phyloP scores from a whole-genome alignment of 2,797 vertebrate species.

The Botia almorhae region DNA sequence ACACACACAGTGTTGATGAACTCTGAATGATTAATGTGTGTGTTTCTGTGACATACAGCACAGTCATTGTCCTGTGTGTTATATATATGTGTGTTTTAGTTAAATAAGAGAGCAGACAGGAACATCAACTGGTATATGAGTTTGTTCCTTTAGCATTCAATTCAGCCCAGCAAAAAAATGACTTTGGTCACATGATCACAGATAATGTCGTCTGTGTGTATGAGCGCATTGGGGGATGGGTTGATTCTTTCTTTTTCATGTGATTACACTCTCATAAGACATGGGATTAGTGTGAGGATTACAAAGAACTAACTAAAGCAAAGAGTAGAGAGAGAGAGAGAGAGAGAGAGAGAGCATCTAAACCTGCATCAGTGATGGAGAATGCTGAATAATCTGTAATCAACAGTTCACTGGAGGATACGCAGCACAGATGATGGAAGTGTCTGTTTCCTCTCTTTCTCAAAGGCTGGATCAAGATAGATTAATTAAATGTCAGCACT shows the following conservation, averaged over 20 bases:
- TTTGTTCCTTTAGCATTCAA: slow-evolving; percentile 4
- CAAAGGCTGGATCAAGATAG: slow-evolving; percentile 43
- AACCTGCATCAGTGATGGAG: not conserved
- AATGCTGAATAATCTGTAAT: not conserved
- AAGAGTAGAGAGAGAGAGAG: not conserved
- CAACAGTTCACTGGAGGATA: slow-evolving; percentile 21
- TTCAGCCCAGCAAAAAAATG: slow-evolving; percentile 4
- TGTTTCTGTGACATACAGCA: slow-evolving; percentile 4
- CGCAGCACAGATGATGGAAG: slow-evolving; percentile 28
- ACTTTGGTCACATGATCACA: not conserved
- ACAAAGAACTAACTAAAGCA: slow-evolving; percentile 18
- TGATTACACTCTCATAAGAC: slow-evolving; percentile 18
- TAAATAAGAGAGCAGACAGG: not conserved
- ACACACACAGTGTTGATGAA: not conserved
- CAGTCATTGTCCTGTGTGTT: slow-evolving; percentile 1
- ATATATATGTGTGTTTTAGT: not conserved
- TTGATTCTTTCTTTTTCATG: slow-evolving; percentile 20
- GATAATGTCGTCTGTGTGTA: slow-evolving; percentile 15
- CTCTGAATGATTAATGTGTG: slow-evolving; percentile 8
- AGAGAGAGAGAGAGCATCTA: slow-evolving; percentile 17
- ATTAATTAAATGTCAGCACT: slow-evolving; percentile 59
- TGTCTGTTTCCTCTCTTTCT: slow-evolving; percentile 32
- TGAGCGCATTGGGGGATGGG: slow-evolving; percentile 18
- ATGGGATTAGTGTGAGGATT: slow-evolving; percentile 50
- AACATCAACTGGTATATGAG: not conserved